Percentiles rank a stretch among this genome's conserved stretches.
Conservation (phyloP, 2,888 invertebrate genomes). For the Polydrusus tereticollis region DNA sequence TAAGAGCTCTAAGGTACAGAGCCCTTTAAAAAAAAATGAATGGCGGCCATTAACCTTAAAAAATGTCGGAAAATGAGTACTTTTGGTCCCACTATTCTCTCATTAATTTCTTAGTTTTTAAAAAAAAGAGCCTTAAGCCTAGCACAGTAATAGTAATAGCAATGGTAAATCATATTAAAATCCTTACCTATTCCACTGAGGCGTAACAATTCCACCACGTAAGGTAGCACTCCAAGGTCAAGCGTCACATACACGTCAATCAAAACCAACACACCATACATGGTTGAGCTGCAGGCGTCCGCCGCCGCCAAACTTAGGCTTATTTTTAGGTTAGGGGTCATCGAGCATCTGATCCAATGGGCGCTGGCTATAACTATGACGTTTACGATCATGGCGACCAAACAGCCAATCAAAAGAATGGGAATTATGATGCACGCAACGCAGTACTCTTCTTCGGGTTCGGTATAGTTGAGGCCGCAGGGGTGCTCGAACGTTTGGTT, state of each 20-base stretch:
- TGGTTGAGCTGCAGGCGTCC: slow-evolving; percentile 70
- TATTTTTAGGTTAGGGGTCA: slow-evolving; percentile 73
- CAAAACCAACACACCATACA: slow-evolving; percentile 65
- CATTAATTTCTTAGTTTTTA: no score
- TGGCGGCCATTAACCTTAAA: no score
- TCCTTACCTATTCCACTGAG: slow-evolving; percentile 69
- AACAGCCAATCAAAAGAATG: slow-evolving; percentile 68
- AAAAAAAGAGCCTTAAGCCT: no score
- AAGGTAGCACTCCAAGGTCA: slow-evolving; percentile 47
- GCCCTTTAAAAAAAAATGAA: no score
- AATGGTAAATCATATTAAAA: neutral
- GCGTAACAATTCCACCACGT: slow-evolving; percentile 67
- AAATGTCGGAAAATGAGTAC: no score
- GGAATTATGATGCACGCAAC: slow-evolving; percentile 54
- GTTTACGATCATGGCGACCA: slow-evolving; percentile 70
- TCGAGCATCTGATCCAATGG: slow-evolving; percentile 70
- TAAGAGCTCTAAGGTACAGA: no score
- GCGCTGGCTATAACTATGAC: slow-evolving; percentile 70
- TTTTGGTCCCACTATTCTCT: no score
- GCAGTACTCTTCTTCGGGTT: slow-evolving; percentile 21
- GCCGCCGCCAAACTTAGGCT: slow-evolving; percentile 73
- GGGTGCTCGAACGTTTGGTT: slow-evolving; percentile 10
- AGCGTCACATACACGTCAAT: slow-evolving; percentile 39
- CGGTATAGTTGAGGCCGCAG: slow-evolving; percentile 3
- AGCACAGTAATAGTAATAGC: neutral